A percentile compares a stretch with the other conserved stretches of the same genome.
phyloP scores from a whole-genome alignment of 1,140 invertebrate genomes.

The Tetragonula clypearis region DNA sequence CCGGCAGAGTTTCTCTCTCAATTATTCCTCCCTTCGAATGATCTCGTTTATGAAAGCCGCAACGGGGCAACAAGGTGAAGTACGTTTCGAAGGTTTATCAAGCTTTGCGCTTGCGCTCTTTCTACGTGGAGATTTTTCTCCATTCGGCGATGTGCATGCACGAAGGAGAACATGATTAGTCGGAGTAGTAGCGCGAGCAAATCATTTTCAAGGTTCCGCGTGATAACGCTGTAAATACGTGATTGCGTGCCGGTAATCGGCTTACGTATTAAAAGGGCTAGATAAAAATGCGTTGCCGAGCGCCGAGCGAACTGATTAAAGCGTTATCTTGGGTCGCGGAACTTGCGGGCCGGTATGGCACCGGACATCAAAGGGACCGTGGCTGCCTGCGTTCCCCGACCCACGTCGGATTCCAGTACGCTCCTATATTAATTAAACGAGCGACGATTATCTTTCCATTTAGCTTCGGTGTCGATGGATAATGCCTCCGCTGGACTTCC shows the following conservation, averaged over 20 bases:
- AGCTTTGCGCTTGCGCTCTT: neutral
- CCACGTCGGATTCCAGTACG: conserved; percentile 16
- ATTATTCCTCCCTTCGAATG: neutral
- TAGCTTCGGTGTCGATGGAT: neutral
- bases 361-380: conserved; percentile 32
- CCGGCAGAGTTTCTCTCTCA: neutral
- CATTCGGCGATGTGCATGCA: neutral
- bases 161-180: neutral
- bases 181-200: neutral
- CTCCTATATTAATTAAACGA: conserved; percentile 49
- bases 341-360: neutral
- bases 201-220: neutral
- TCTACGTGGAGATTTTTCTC: neutral
- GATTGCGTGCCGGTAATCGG: neutral
- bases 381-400: neutral
- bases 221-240: conserved; percentile 1
- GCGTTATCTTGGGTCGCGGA: conserved; percentile 24
- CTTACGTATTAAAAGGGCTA: conserved; percentile 14
- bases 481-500: neutral
- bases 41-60: neutral
- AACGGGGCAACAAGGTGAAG: neutral
- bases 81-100: neutral
- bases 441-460: conserved; percentile 42
- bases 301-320: neutral
- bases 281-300: neutral